These are phyloP conservation scores for Lutjanus campechanus DNA, from an alignment of 2,797 vertebrate genomes.

Conservation along the genomic window DNA sequence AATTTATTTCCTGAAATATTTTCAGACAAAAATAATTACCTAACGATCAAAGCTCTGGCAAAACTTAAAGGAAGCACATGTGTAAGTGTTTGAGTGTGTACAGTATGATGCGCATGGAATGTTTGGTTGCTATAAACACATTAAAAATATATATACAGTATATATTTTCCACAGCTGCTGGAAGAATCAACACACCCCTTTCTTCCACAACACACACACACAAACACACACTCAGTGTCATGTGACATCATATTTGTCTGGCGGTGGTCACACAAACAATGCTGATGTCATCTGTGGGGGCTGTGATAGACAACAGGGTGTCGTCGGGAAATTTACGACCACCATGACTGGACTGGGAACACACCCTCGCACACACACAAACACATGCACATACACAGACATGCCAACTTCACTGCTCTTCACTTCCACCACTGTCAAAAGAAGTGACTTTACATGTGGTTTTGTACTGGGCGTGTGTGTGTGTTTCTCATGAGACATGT, in stretches of 20 bases:
- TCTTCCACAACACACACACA: slow-evolving; percentile 8
- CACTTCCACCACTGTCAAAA: neutral
- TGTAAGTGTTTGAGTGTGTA: neutral
- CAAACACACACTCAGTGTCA: slow-evolving; percentile 21
- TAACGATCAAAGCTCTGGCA: neutral
- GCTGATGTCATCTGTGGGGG: slow-evolving; percentile 37
- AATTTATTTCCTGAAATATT: slow-evolving; percentile 10
- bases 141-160: slow-evolving; percentile 25
- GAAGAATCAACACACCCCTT: slow-evolving; percentile 7
- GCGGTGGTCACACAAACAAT: slow-evolving; percentile 2
- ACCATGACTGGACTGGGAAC: slow-evolving; percentile 22
- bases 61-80: slow-evolving; percentile 9
- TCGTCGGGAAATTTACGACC: slow-evolving; percentile 30
- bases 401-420: neutral
- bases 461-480: slow-evolving; percentile 30
- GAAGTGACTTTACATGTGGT: slow-evolving; percentile 18
- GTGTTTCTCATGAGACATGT: slow-evolving; percentile 10
- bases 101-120: slow-evolving; percentile 1
- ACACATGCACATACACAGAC: neutral
- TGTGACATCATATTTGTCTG: slow-evolving; percentile 11
- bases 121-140: slow-evolving; percentile 49
- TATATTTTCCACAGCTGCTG: slow-evolving; percentile 41
- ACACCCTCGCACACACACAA: neutral
- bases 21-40: neutral
- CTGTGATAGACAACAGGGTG: slow-evolving; percentile 37